Base-by-base conservation (phyloP, 2,888 invertebrate species). In the Phorcus lineatus region DNA sequence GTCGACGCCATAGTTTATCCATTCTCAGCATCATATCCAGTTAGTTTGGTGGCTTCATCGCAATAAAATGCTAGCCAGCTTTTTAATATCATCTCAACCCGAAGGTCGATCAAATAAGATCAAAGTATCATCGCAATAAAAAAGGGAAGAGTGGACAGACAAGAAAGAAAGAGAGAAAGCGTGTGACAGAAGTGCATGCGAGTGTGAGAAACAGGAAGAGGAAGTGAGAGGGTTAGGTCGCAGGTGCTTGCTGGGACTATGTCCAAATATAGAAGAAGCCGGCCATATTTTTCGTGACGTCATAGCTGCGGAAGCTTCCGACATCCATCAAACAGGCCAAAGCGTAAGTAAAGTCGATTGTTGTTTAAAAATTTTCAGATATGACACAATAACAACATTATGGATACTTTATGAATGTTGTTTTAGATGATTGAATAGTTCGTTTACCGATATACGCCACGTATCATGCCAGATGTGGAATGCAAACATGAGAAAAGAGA, bases 61-160 rank as follows among this genome's bases (percentile, higher is more conserved):
- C 81, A 28, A 47, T 36, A 11, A 16, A 31, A 55, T 55, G 78
- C 82, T 83, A 81, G 82, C 79, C 84, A 74, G 36, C 79, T 55
- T 57, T 19, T 74, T 85, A 74, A 81, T 80, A 84, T 86, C 86
- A 86, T 84, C 81, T 86, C 86, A 75, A 53, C 53, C 24, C 31
- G 36, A 40, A 52, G 28, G 70, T 79, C 77, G 81, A 84, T 84
- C 84, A 84, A 82, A 84, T 84, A 84, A 84, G 84, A 84, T 82
- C 84, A 83, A 84, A 79, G 81, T 77, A 78, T 62, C 67, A 74
- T 74, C 53, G 57, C 66, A 55, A 22, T 17, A 74, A 47, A 24
- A 52, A n/a, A 66, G 36, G n/a, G 22, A 9, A 70, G 57, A 31
- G 55, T 13, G 75, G 24, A 78, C 16, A 24, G 55, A n/a, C 40